Conservation (phyloP, 1,140 invertebrate species). For the Trichonephila clavipes region DNA sequence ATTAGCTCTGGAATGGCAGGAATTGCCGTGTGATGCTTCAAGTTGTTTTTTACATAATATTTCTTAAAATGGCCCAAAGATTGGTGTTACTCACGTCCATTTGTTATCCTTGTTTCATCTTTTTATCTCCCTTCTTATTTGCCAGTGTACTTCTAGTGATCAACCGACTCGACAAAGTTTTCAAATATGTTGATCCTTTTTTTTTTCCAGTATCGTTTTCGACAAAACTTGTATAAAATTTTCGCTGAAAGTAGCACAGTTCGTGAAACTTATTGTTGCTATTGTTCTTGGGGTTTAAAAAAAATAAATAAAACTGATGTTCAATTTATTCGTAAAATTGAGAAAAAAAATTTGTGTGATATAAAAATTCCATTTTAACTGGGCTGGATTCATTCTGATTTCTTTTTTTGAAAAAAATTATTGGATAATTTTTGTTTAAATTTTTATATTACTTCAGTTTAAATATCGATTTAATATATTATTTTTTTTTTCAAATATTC, state of each 20-base stretch:
- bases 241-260: slow-evolving; percentile 59
- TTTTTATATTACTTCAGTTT: too few relatives aligned
- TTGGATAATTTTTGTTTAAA: too few relatives aligned
- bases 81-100: slow-evolving; percentile 75
- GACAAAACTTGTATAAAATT: slow-evolving; percentile 55
- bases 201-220: slow-evolving; percentile 12
- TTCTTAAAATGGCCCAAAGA: slow-evolving; percentile 77
- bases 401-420: too few relatives aligned
- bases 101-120: slow-evolving; percentile 46
- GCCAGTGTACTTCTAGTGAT: slow-evolving; percentile 72
- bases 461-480: too few relatives aligned
- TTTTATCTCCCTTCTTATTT: slow-evolving; percentile 44
- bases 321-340: not conserved
- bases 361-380: not conserved
- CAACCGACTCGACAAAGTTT: slow-evolving; percentile 11
- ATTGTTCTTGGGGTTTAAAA: not conserved
- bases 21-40: slow-evolving; percentile 65
- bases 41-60: slow-evolving; percentile 75
- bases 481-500: too few relatives aligned
- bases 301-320: not conserved
- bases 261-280: not conserved
- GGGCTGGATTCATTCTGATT: not conserved
- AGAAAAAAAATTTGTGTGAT: not conserved
- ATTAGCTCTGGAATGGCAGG: slow-evolving; percentile 34
- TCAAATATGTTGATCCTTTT: slow-evolving; percentile 42